Percentiles rank a stretch among this genome's conserved stretches.
These are phyloP conservation scores for Puma concolor DNA, from an alignment of 2,113 vertebrate genomes.

Conservation along the genomic window DNA sequence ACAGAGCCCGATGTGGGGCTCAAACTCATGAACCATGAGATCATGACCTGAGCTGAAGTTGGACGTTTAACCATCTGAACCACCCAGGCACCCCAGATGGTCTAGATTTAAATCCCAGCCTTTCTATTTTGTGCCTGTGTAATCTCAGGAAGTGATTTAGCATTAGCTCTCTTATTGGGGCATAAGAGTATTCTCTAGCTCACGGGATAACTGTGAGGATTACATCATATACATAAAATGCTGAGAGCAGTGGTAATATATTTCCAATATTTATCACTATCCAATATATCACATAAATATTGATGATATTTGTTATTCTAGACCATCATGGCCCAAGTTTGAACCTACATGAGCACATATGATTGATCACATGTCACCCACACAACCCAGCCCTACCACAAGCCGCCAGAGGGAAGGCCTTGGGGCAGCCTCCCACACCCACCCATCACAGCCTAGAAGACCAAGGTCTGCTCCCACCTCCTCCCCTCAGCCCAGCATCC, in stretches of 20 bases:
- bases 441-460: background rate
- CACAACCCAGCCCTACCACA: background rate
- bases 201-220: background rate
- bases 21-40: too few relatives aligned
- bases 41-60: too few relatives aligned
- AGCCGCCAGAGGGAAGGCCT: background rate
- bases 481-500: background rate
- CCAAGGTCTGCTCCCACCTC: background rate
- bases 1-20: too few relatives aligned
- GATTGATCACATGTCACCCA: background rate
- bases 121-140: background rate
- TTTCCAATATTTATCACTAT: background rate
- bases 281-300: background rate
- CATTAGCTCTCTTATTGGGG: background rate
- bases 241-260: background rate
- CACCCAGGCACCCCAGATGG: too few relatives aligned
- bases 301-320: background rate
- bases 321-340: background rate
- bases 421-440: background rate
- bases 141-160: background rate
- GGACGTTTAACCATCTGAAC: too few relatives aligned
- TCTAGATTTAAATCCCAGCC: background rate
- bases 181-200: background rate
- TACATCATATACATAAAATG: background rate
- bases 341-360: background rate